A percentile compares a stretch with the other conserved stretches of the same genome.
phyloP scores from a whole-genome alignment of 2,888 invertebrate genomes.

The Timandra comae region DNA sequence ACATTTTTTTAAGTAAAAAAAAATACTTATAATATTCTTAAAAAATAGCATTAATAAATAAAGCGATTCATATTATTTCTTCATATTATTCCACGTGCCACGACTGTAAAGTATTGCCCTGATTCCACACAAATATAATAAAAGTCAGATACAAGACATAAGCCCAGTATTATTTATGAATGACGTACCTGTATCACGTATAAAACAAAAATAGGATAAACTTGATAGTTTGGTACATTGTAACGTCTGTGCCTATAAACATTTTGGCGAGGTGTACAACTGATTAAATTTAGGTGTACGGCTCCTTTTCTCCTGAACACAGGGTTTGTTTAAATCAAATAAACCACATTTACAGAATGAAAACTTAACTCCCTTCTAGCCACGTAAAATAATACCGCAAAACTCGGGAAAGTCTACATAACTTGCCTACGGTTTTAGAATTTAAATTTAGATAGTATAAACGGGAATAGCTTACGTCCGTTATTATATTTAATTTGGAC shows the following conservation, averaged over 20 bases:
- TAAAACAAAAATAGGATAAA: constrained; percentile 3
- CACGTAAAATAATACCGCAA: constrained; percentile 46
- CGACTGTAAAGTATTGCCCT: too few relatives aligned
- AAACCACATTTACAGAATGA: constrained; percentile 45
- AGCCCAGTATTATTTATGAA: constrained; percentile 4
- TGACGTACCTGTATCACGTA: too few relatives aligned
- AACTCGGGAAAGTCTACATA: constrained; percentile 38
- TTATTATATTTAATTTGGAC: constrained; percentile 26
- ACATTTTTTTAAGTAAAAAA: too few relatives aligned
- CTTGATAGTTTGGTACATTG: constrained; percentile 15
- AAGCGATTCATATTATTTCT: too few relatives aligned
- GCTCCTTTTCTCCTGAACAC: constrained; percentile 24
- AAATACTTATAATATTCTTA: too few relatives aligned
- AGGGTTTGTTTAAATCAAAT: constrained; percentile 39
- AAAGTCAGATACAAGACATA: too few relatives aligned
- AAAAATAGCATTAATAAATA: too few relatives aligned
- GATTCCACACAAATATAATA: too few relatives aligned
- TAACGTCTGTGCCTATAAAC: constrained; percentile 20
- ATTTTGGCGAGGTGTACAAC: constrained; percentile 26
- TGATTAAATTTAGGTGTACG: constrained; percentile 36
- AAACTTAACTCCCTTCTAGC: constrained; percentile 43
- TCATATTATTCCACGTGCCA: too few relatives aligned
- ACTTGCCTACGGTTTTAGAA: constrained; percentile 39
- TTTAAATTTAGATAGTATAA: constrained; percentile 37
- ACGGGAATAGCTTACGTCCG: constrained; percentile 24